Evolutionary conservation across 2,888 invertebrate genomes (phyloP).

Genomic region (Eucriotettix oculatus): DNA sequence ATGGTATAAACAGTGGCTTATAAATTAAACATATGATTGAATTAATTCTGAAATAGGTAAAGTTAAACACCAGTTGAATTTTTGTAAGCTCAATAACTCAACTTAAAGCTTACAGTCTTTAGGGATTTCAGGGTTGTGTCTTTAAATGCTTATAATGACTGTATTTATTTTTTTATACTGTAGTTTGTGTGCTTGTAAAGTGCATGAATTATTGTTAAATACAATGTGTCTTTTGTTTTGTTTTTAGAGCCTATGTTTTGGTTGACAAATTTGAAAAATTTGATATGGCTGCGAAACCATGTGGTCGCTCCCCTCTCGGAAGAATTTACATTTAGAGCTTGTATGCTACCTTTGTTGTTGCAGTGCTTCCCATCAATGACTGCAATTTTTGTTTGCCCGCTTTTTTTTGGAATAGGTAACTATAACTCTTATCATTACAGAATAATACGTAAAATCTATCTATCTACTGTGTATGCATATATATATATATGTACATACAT

Average conservation of each 20-base stretch:
- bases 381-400: conserved; percentile 68
- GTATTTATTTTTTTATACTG: too few relatives aligned
- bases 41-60: too few relatives aligned
- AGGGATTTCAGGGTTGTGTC: too few relatives aligned
- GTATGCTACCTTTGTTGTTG: conserved; percentile 80
- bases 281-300: conserved; percentile 77
- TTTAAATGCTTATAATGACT: too few relatives aligned
- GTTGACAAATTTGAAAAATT: conserved; percentile 50
- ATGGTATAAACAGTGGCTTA: too few relatives aligned
- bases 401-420: conserved; percentile 80
- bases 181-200: too few relatives aligned
- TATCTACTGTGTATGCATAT: background rate
- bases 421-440: background rate
- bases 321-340: conserved; percentile 89
- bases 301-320: conserved; percentile 85
- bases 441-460: background rate
- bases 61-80: too few relatives aligned
- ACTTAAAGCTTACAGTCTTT: too few relatives aligned
- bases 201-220: background rate
- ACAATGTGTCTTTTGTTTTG: conserved; percentile 11
- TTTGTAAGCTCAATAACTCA: too few relatives aligned
- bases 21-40: too few relatives aligned
- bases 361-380: conserved; percentile 60
- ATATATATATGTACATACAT: background rate
- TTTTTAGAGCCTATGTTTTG: conserved; percentile 51